Percentiles rank a stretch among this genome's conserved stretches.
These are phyloP conservation scores for Lampris incognitus DNA, from an alignment of 2,113 vertebrate species.

Conservation along the genomic window DNA sequence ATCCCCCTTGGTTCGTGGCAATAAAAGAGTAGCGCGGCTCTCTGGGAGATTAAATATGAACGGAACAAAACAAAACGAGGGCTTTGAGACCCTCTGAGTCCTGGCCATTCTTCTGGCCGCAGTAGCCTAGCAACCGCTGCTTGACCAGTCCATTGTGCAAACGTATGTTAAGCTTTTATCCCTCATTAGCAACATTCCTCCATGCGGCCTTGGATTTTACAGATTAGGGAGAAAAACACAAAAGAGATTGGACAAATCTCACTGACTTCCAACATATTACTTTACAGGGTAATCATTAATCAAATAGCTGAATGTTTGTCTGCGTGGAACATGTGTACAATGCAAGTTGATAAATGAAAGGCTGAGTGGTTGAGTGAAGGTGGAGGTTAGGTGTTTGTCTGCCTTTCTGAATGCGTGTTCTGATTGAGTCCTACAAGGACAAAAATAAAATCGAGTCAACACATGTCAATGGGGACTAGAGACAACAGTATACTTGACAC, in stretches of 20 bases:
- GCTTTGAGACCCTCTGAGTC: conserved; percentile 79
- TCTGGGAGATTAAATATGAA: conserved; percentile 85
- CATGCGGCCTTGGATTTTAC: conserved; percentile 84
- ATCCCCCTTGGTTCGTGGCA: conserved; percentile 73
- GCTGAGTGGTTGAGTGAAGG: conserved; percentile 36
- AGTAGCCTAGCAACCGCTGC: conserved; percentile 86
- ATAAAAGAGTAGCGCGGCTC: conserved; percentile 80
- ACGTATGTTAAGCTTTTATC: conserved; percentile 83
- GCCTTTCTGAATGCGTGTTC: conserved; percentile 2
- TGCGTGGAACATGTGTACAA: conserved; percentile 59
- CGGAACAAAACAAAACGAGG: conserved; percentile 82
- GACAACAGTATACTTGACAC: neutral
- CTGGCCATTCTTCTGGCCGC: conserved; percentile 79
- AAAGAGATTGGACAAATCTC: conserved; percentile 80
- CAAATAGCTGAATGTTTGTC: conserved; percentile 74
- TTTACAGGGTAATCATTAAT: conserved; percentile 80
- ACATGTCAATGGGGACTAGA: too few species aligned
- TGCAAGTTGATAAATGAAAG: conserved; percentile 63
- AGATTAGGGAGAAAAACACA: conserved; percentile 85
- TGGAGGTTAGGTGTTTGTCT: conserved; percentile 22
- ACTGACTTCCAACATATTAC: conserved; percentile 84
- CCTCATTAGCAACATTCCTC: conserved; percentile 83
- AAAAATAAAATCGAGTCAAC: neutral
- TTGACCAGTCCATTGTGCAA: conserved; percentile 84
- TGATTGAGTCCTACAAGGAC: neutral